phyloP scores from a whole-genome alignment of 2,797 vertebrate species.

The Gadopsis bispinosus region DNA sequence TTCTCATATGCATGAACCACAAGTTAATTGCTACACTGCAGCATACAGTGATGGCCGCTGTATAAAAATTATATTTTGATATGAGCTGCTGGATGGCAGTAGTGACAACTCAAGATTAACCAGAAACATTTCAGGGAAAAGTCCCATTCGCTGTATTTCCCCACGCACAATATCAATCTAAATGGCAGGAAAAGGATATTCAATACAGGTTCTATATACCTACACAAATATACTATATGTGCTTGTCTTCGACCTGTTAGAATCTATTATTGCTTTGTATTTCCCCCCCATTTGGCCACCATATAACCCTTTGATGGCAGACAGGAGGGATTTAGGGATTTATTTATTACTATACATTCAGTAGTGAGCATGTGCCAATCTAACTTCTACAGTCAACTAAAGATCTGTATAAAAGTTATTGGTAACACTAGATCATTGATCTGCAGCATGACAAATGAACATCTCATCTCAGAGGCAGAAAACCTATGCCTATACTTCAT shows the following conservation, averaged over 20 bases:
- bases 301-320: conserved; percentile 16
- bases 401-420: conserved; percentile 12
- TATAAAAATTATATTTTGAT: conserved; percentile 17
- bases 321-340: conserved; percentile 21
- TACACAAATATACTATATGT: conserved; percentile 64
- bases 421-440: conserved; percentile 16
- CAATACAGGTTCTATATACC: conserved; percentile 40
- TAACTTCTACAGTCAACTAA: conserved; percentile 18
- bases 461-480: conserved; percentile 34
- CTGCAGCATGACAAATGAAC: conserved; percentile 4
- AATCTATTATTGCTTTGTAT: conserved; percentile 73
- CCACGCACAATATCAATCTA: conserved; percentile 14
- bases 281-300: not conserved
- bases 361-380: conserved; percentile 44
- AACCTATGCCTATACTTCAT: conserved; percentile 16
- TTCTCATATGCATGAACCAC: conserved; percentile 25
- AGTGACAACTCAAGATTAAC: conserved; percentile 23
- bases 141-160: conserved; percentile 20
- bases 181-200: conserved; percentile 40
- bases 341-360: conserved; percentile 65
- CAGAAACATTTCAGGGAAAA: conserved; percentile 48
- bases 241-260: conserved; percentile 64
- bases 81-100: conserved; percentile 49
- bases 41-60: conserved; percentile 9
- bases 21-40: conserved; percentile 32